phyloP scores from a whole-genome alignment of 2,113 vertebrate genomes.

The Onychostoma macrolepis region DNA sequence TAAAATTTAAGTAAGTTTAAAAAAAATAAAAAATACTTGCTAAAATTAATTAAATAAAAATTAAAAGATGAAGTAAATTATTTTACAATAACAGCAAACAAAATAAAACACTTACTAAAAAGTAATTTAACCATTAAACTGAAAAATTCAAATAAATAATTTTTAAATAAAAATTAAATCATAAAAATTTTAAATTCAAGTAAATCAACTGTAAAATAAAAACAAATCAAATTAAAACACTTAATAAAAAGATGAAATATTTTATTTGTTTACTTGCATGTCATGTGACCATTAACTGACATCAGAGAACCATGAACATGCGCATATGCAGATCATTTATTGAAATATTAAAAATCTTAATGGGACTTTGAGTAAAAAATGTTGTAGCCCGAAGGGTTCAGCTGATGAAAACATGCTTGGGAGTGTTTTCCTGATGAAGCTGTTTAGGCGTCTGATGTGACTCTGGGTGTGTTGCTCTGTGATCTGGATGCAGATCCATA shows the following conservation, averaged over 20 bases:
- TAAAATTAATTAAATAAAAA: too few species aligned
- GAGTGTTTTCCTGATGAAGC: too few species aligned
- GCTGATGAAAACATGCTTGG: too few species aligned
- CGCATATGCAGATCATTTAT: background rate
- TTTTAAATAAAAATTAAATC: too few species aligned
- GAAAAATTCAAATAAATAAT: background rate
- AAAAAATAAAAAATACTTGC: too few species aligned
- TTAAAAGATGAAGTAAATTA: too few species aligned
- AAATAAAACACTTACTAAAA: too few species aligned
- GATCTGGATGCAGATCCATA: background rate
- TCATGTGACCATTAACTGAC: background rate
- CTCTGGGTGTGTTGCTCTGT: too few species aligned
- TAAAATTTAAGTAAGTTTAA: too few species aligned
- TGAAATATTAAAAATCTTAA: background rate
- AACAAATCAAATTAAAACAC: background rate
- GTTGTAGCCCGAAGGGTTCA: background rate
- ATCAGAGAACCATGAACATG: background rate
- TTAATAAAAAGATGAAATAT: background rate
- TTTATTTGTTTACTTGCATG: background rate
- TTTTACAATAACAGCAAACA: too few species aligned
- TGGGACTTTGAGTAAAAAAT: background rate
- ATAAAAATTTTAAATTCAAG: background rate
- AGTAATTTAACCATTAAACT: background rate
- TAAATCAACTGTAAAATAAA: background rate
- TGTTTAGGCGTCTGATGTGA: too few species aligned